Base-by-base conservation (phyloP, 1,140 invertebrate genomes). In the Oscheius sp. region DNA sequence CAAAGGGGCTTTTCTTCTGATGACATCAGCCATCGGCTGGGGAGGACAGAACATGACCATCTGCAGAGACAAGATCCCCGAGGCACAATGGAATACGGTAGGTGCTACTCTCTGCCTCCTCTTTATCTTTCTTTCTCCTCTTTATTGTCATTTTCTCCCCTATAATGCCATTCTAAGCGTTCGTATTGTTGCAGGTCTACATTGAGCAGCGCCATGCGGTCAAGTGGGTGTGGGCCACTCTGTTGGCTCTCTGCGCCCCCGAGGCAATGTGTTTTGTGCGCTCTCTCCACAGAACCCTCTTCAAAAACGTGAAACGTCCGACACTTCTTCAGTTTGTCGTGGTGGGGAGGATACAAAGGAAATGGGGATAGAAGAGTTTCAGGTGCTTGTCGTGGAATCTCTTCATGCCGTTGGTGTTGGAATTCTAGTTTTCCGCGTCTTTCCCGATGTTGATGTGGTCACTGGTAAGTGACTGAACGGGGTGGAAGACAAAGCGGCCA, bases 201-300 rank as follows among this genome's bases (percentile, higher is more conserved):
- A 74, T 84, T 59, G 67, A 75, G 29, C 59, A 74, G 20, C 65
- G 79, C 35, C 77, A 83, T 67, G 76, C 75, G 1, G 81, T 76
- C 1, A 84, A 84, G 67, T 83, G 81, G 81, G 79, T 79, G 10
- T 83, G 81, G 81, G 80, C 82, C 2, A 52, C 76, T 1, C 72
- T 79, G 28, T 36, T 83, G 62, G 42, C 77, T 26, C 61, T 83
- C 3, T 79, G 68, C 46, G 74, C 79, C 29, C 81, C 81, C 3
- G 81, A 84, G 55, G 62, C 78, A 4, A 32, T 80, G 34, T 83
- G 80, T 46, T 80, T 82, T 65, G 66, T 79, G 42, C 38, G 65
- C 45, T 74, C 71, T 55, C 77, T 84, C 34, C 81, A 84, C 61
- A 68, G 81, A 34, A 82, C 81, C 10, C 59, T 83, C 36, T 83